Conservation (phyloP, 2,797 vertebrate genomes). For the Okamejei kenojei region DNA sequence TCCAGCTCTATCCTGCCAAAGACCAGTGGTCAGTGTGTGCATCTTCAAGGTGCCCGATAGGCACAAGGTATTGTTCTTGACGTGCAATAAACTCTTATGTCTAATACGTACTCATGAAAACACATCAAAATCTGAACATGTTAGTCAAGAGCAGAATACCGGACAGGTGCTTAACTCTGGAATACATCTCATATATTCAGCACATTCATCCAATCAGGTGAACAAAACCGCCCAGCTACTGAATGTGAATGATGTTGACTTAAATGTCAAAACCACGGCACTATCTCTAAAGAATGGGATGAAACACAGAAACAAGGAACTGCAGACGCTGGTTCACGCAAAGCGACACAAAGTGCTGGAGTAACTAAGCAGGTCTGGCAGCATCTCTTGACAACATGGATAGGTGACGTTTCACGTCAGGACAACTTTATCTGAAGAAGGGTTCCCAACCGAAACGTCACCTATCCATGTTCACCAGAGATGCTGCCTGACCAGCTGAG, state of each 20-base stretch:
- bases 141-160: neutral
- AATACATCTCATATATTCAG: neutral
- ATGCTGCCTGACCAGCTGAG: no score
- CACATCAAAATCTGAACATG: neutral
- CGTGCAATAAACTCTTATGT: conserved; percentile 70
- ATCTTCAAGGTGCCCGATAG: conserved; percentile 63
- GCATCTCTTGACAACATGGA: no score
- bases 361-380: no score
- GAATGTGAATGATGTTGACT: neutral
- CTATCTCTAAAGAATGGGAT: no score
- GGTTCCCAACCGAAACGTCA: no score
- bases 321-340: no score
- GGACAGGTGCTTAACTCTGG: neutral
- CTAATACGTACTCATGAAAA: neutral
- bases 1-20: neutral
- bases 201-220: neutral
- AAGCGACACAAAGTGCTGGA: no score
- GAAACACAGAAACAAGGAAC: neutral
- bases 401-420: no score
- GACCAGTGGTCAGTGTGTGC: conserved; percentile 45
- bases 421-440: no score
- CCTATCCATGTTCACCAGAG: no score
- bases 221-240: neutral
- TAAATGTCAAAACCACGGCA: neutral
- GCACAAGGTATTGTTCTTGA: conserved; percentile 61